Evolutionary conservation across 2,888 invertebrate species (phyloP), one percentile per base, ranked within the genome.

Genomic region (Agrypnus murinus): DNA sequence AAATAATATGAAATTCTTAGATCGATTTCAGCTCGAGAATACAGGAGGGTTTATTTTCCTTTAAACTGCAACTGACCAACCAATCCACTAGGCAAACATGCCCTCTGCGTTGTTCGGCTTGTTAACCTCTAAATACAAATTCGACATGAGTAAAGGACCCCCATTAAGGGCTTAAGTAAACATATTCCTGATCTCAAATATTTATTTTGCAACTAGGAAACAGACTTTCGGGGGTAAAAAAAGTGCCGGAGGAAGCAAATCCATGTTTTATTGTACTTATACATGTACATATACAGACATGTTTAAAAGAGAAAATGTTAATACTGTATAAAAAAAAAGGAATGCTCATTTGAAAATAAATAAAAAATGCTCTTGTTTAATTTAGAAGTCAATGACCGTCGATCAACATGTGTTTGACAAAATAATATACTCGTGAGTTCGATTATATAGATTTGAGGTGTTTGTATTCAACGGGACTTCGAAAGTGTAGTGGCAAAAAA

Each of bases 1-100:
- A 50, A 63, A 50, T 25, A 25, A 25, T 25, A 48, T 50, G 19
- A 63, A 59, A 63, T 48, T 63, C 48, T 45, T 48, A 10, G 25
- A 12, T 25, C 25, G 50, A 32, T 50, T 32, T 50, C 31, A 14
- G 32, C 14, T n/a, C n/a, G 1, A 10, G 19, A 31, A 10, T 3
- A 50, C 25, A 15, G 25, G 10, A 1, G 9, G 17, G 17, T 15
- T 5, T 17, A 25, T 25, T 50, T 32, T 12, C 50, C 25, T 25
- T 50, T 46, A 19, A 25, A 15, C 50, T 12, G 50, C 10, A 12
- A 50, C 12, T 50, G 50, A 12, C 31, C 50, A 31, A 12, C 31
- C 50, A 50, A 50, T 31, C 50, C 19, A 12, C 12, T 2, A 8
- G 32, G 50, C 31, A 50, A 50, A 50, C 50, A 50, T 19, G 17